Evolutionary conservation across 2,797 vertebrate species (phyloP).

Genomic region (Mus minutoides): DNA sequence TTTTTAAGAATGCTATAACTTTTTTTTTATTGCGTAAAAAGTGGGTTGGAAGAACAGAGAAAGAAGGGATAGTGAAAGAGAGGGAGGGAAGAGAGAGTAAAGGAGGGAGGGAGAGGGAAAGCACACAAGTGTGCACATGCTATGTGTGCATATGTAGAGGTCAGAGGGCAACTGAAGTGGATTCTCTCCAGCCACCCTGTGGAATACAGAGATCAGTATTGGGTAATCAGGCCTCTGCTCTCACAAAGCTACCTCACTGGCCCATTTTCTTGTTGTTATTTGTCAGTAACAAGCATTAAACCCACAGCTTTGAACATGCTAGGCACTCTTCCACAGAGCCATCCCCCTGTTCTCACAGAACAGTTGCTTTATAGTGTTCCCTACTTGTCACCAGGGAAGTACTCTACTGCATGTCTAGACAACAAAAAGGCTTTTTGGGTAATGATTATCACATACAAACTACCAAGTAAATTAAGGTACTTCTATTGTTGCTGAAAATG

Average conservation of each 20-base stretch:
- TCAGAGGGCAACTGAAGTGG: neutral
- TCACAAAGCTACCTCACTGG: neutral
- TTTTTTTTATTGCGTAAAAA: neutral
- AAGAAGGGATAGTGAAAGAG: neutral
- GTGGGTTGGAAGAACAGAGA: neutral
- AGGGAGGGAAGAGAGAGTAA: neutral
- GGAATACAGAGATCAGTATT: too few species aligned
- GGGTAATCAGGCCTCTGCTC: neutral
- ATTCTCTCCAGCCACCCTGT: neutral
- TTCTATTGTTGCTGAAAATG: constrained; percentile 1
- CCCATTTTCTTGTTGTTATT: neutral
- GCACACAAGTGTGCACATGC: neutral
- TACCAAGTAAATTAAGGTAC: constrained; percentile 19
- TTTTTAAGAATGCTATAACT: neutral
- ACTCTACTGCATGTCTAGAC: neutral
- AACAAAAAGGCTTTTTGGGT: constrained; percentile 2
- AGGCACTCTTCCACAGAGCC: neutral
- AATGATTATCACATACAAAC: constrained; percentile 44
- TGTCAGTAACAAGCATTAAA: neutral
- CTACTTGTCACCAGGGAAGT: neutral
- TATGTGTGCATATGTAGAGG: neutral
- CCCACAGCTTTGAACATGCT: too few species aligned
- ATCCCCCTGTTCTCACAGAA: neutral
- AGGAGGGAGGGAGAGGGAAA: too few species aligned
- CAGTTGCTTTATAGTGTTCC: neutral